Evolutionary conservation across 2,113 vertebrate species (phyloP).

Genomic region (Daphoenositta chrysoptera): DNA sequence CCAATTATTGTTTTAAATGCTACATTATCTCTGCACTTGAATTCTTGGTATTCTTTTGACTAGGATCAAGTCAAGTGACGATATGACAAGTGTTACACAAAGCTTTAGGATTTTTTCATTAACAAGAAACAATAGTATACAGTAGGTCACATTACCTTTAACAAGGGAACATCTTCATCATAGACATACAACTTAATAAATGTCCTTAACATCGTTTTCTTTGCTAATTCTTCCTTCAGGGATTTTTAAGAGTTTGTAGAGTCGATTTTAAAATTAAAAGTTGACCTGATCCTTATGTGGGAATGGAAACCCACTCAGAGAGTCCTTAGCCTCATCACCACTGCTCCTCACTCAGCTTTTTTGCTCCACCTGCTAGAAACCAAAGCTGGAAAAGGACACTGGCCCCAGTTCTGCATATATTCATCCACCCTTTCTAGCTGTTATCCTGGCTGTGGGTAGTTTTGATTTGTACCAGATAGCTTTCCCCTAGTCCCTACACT

Average conservation of each 20-base stretch:
- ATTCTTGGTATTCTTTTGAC: not conserved
- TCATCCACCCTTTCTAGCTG: not conserved
- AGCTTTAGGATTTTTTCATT: not conserved
- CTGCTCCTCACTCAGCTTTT: not conserved
- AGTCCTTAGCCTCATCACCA: not conserved
- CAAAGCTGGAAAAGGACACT: accelerated
- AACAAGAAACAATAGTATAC: not conserved
- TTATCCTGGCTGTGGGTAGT: not conserved
- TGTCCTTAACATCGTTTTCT: not conserved
- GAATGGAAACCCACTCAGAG: not conserved
- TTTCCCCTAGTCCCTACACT: not conserved
- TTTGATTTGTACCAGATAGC: not conserved
- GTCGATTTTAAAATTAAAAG: not conserved
- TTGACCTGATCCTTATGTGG: not conserved
- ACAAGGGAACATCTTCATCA: not conserved
- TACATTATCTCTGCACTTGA: not conserved
- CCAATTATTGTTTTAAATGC: not conserved
- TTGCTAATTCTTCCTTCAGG: not conserved
- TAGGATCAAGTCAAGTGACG: not conserved
- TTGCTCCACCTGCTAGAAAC: not conserved
- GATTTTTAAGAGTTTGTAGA: not conserved
- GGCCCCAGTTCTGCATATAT: not conserved
- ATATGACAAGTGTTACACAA: not conserved
- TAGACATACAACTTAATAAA: not conserved
- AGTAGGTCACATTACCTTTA: not conserved